phyloP scores from a whole-genome alignment of 2,888 invertebrate genomes.

The Lobophora halterata region DNA sequence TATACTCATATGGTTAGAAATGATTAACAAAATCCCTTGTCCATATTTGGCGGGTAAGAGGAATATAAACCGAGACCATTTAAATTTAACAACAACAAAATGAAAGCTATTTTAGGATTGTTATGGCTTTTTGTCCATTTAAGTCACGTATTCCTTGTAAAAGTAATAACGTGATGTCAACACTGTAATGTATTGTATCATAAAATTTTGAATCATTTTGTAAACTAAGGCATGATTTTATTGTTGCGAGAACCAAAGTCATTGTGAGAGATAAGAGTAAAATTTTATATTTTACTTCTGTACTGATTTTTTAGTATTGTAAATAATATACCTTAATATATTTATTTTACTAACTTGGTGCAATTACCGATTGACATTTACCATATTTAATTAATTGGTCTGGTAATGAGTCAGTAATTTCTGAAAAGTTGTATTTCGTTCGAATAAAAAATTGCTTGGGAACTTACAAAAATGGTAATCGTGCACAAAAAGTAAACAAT shows the following conservation, averaged over 20 bases:
- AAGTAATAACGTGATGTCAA: constrained; percentile 36
- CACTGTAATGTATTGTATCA: constrained; percentile 34
- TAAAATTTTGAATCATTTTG: constrained; percentile 25
- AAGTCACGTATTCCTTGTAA: constrained; percentile 27
- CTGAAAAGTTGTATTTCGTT: background rate
- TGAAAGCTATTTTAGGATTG: constrained; percentile 34
- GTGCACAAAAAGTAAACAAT: too few species aligned
- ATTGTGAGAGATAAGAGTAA: background rate
- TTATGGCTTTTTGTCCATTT: constrained; percentile 40
- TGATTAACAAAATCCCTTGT: constrained; percentile 26
- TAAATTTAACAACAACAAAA: constrained; percentile 37
- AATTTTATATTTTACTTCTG: background rate
- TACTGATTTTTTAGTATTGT: background rate
- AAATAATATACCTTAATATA: background rate
- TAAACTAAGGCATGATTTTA: constrained; percentile 8
- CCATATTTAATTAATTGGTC: constrained; percentile 8
- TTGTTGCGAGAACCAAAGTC: constrained; percentile 9
- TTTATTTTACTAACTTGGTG: constrained; percentile 11
- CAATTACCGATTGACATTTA: constrained; percentile 16
- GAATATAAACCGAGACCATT: constrained; percentile 39
- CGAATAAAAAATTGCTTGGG: constrained; percentile 3
- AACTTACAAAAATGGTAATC: too few species aligned
- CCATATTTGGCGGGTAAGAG: constrained; percentile 24
- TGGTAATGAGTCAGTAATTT: constrained; percentile 1
- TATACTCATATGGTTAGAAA: constrained; percentile 15